Conservation (phyloP, 2,113 vertebrate species). For the Myocastor coypus region DNA sequence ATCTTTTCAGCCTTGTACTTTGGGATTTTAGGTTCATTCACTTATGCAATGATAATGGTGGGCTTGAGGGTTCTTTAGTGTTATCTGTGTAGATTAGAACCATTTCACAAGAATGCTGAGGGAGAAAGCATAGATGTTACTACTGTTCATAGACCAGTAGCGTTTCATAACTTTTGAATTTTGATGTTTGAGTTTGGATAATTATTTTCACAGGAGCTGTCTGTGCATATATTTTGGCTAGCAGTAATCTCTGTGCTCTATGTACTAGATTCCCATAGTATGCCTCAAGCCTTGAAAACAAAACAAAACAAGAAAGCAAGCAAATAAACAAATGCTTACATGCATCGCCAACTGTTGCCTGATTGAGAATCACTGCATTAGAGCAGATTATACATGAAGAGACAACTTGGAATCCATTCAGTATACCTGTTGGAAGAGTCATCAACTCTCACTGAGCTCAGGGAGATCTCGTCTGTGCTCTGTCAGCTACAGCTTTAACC, state of each 20-base stretch:
- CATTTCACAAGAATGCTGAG: not conserved
- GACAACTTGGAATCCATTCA: not conserved
- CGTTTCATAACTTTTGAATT: not conserved
- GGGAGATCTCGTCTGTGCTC: not conserved
- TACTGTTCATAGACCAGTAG: not conserved
- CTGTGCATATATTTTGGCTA: not conserved
- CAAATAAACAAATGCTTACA: not conserved
- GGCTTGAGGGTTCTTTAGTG: not conserved
- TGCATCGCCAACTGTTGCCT: not conserved
- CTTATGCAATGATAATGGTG: not conserved
- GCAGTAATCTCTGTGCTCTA: not conserved
- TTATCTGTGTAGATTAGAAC: not conserved
- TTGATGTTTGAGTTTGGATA: not conserved
- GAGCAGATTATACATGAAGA: not conserved
- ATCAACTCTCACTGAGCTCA: not conserved
- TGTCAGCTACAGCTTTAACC: not conserved
- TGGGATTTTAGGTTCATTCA: conserved; percentile 21
- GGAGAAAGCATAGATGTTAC: not conserved
- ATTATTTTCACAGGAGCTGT: not conserved
- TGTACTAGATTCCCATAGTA: not conserved
- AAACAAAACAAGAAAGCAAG: too few species aligned
- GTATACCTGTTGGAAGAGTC: not conserved
- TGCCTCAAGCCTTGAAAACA: not conserved
- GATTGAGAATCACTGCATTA: not conserved
- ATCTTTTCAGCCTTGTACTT: not conserved